phyloP scores from a whole-genome alignment of 2,113 vertebrate species.

The Nanger granti region DNA sequence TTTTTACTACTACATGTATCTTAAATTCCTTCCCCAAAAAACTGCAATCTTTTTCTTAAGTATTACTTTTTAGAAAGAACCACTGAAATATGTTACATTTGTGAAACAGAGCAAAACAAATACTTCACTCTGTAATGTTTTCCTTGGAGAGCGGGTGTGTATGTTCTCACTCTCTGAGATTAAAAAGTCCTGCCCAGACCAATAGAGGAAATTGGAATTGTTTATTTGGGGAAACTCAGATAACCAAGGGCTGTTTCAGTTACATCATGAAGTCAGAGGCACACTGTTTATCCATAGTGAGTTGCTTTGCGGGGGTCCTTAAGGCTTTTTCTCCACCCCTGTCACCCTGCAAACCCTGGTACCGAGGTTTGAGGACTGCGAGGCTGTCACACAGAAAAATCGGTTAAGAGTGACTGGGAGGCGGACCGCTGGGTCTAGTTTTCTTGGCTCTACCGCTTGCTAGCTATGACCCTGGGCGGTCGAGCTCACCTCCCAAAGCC shows the following conservation, averaged over 20 bases:
- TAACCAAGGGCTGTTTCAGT: background rate
- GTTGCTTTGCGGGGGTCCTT: background rate
- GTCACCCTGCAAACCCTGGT: background rate
- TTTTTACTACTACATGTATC: background rate
- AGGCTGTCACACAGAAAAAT: background rate
- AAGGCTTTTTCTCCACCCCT: background rate
- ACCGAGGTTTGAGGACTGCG: background rate
- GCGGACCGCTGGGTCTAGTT: background rate
- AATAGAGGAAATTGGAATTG: conserved; percentile 26
- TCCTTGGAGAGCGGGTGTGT: conserved; percentile 58
- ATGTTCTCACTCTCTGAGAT: conserved; percentile 5
- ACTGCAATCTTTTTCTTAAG: background rate
- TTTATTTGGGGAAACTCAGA: conserved; percentile 28
- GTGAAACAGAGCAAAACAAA: conserved; percentile 59
- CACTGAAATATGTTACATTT: conserved; percentile 20
- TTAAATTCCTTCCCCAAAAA: conserved; percentile 33
- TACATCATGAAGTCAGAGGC: background rate
- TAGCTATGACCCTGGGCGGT: background rate
- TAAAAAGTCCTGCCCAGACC: conserved; percentile 34
- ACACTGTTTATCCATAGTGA: background rate
- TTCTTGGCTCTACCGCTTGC: background rate
- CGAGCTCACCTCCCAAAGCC: background rate
- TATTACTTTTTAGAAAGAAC: conserved; percentile 15
- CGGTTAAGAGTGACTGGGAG: background rate
- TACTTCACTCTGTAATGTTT: conserved; percentile 37